phyloP scores from a whole-genome alignment of 2,113 vertebrate species.

The Apus apus region DNA sequence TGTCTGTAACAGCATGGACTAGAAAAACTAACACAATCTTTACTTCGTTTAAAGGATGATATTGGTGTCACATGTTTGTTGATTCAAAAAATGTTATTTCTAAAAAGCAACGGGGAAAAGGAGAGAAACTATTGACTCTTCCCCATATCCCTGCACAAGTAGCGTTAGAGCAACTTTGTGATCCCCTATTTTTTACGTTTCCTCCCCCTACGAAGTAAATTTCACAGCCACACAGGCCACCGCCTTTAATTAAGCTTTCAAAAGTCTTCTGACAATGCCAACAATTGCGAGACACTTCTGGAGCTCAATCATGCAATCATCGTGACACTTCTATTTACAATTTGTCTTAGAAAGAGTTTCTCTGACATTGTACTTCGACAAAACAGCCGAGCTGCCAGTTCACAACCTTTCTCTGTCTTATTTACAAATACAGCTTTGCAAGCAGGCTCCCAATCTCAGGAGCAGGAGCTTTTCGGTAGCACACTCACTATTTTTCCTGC shows the following conservation, averaged over 20 bases:
- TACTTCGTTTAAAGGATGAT: conserved; percentile 71
- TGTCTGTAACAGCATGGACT: conserved; percentile 70
- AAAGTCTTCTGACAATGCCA: conserved; percentile 83
- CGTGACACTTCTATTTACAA: conserved; percentile 84
- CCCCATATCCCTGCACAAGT: background rate
- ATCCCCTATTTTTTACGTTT: conserved; percentile 49
- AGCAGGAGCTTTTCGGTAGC: conserved; percentile 29
- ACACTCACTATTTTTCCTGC: conserved; percentile 1
- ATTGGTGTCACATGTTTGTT: conserved; percentile 62
- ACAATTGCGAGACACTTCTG: conserved; percentile 81
- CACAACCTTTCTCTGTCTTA: conserved; percentile 79
- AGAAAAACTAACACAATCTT: conserved; percentile 71
- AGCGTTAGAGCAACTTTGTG: conserved; percentile 59
- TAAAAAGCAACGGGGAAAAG: conserved; percentile 60
- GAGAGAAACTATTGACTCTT: conserved; percentile 39
- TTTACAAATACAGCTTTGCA: conserved; percentile 80
- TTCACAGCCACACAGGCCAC: conserved; percentile 75
- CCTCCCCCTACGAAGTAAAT: conserved; percentile 68
- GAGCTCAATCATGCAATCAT: conserved; percentile 80
- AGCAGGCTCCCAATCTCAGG: conserved; percentile 35
- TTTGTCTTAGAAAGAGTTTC: conserved; percentile 83
- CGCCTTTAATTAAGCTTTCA: conserved; percentile 85
- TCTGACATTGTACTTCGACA: conserved; percentile 82
- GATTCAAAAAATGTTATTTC: conserved; percentile 71
- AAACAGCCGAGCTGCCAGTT: conserved; percentile 77